Evolutionary conservation across 2,797 vertebrate species (phyloP).

Genomic region (Sebastes glaucus): DNA sequence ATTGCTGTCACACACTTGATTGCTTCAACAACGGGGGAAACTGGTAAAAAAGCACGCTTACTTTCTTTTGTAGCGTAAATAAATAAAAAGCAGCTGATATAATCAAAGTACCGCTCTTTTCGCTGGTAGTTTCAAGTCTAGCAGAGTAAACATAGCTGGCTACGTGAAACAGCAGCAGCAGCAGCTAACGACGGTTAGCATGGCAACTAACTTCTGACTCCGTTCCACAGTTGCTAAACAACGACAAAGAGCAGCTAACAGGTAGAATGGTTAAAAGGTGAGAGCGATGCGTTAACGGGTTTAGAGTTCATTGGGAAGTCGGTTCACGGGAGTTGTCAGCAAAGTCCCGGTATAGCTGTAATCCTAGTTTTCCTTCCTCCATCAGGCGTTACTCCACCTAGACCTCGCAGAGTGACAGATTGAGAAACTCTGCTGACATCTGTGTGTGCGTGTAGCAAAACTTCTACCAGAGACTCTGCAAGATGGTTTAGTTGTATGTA

Average conservation of each 20-base stretch:
- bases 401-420: slow-evolving; percentile 74
- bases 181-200: slow-evolving; percentile 69
- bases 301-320: slow-evolving; percentile 8
- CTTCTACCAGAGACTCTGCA: slow-evolving; percentile 35
- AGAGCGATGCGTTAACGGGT: not conserved
- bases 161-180: slow-evolving; percentile 42
- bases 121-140: not conserved
- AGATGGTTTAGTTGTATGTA: rapidly evolving
- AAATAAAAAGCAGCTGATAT: not conserved
- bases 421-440: slow-evolving; percentile 78
- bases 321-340: slow-evolving; percentile 6
- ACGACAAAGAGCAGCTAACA: not conserved
- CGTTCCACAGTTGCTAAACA: slow-evolving; percentile 53
- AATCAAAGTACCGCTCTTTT: not conserved
- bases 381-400: slow-evolving; percentile 42
- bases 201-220: slow-evolving; percentile 57
- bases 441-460: slow-evolving; percentile 70
- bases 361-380: slow-evolving; percentile 29
- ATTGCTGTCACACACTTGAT: slow-evolving; percentile 72
- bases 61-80: not conserved
- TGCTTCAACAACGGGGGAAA: slow-evolving; percentile 16
- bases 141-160: slow-evolving; percentile 58
- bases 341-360: slow-evolving; percentile 10
- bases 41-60: not conserved
- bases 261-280: slow-evolving; percentile 6